Base-by-base conservation (phyloP, 2,113 vertebrate species). In the Motacilla alba region DNA sequence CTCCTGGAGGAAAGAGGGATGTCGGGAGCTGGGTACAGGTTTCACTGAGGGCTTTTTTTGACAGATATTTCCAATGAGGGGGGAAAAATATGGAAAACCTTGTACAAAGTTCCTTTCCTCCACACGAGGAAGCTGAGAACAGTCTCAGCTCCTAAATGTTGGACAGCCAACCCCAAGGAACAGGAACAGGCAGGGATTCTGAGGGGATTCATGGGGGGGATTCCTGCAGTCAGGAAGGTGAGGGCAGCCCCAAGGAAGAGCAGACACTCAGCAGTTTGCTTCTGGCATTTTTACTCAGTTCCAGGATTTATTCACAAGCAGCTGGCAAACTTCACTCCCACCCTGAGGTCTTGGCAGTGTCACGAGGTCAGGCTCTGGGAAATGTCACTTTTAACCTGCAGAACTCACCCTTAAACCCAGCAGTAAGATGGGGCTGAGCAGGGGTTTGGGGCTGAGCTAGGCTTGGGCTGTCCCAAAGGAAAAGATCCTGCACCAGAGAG, bases 361-460 rank as follows among this genome's bases (percentile, higher is more conserved):
- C 27, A 31, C 11, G 8, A 49, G 52, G 44, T 30, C 21, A 64
- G 68, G 82, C 12, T 77, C 35, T 17, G 39, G 52, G 86, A 63
- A 84, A 59, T 2, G 9, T 6, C 17, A n/a, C 8, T 4, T 2
- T 19, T 21, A 59, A 58, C 55, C 16, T 28, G 52, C 59, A 50
- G 49, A 49, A 79, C 21, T 67, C 73, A 41, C 52, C 84, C 78
- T 49, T 9, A 53, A 80, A 58, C 83, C 63, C 37, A 50, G 27
- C 43, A 49, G 23, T 10, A 13, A 56, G 60, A 9, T 0, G 3
- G 9, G 0, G 2, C 18, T 56, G 37, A 50, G 52, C 44, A 37
- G 46, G 7, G 14, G 21, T 39, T 28, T 59, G 52, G 24, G 64
- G 15, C 27, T 73, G 15, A 41, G 21, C 33, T 24, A 33, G 74